These are phyloP conservation scores for Trissolcus japonicus DNA, from an alignment of 2,888 invertebrate species.

Conservation along the genomic window DNA sequence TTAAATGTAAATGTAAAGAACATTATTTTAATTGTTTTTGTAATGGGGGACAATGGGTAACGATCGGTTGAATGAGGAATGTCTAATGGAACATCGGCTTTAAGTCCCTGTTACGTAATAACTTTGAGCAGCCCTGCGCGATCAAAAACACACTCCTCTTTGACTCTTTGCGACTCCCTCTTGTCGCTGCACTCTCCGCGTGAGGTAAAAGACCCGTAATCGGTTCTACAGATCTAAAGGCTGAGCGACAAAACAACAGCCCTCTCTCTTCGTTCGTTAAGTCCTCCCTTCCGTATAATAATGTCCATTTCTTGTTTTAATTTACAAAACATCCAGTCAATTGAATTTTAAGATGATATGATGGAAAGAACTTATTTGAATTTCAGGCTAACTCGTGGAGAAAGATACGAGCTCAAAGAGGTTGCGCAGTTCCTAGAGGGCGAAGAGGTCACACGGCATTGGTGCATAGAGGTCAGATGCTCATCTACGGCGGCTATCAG, in stretches of 20 bases:
- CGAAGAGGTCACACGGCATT: slow-evolving; percentile 90
- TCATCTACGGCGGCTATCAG: slow-evolving; percentile 91
- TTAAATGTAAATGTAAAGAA: no score
- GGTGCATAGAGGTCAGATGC: slow-evolving; percentile 86
- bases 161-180: slow-evolving; percentile 32
- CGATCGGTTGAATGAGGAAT: no score
- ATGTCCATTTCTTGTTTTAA: slow-evolving; percentile 21
- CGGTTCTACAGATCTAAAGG: slow-evolving; percentile 57
- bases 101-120: slow-evolving; percentile 65
- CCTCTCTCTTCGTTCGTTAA: not conserved
- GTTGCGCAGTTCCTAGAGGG: slow-evolving; percentile 82
- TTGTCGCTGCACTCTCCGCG: slow-evolving; percentile 25
- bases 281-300: no score
- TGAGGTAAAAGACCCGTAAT: slow-evolving; percentile 56
- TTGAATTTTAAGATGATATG: not conserved
- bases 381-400: slow-evolving; percentile 79
- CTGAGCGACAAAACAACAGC: slow-evolving; percentile 28
- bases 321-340: slow-evolving; percentile 3
- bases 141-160: slow-evolving; percentile 50
- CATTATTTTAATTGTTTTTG: no score
- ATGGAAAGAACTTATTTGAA: slow-evolving; percentile 4
- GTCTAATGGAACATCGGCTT: slow-evolving; percentile 60
- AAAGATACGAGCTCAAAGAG: slow-evolving; percentile 80
- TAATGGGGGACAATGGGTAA: no score
- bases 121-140: slow-evolving; percentile 61